Evolutionary conservation across 2,797 vertebrate species (phyloP).

Genomic region (Enteromius thamalakanensis): DNA sequence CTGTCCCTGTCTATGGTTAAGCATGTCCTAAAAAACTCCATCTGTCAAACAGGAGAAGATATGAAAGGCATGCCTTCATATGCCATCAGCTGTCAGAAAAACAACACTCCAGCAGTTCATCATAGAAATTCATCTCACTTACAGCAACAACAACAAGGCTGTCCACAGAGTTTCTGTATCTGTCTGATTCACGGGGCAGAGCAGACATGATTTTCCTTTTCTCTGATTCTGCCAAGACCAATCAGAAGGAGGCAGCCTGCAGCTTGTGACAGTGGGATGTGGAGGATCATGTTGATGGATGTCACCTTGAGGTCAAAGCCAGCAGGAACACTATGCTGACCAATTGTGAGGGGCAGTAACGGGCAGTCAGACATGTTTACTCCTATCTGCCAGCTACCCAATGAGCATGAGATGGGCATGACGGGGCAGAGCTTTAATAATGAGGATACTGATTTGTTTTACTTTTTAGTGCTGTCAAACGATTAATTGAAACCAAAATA

Average conservation of each 20-base stretch:
- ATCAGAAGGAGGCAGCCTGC: conserved; percentile 61
- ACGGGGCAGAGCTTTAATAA: background rate
- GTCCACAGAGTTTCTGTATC: conserved; percentile 51
- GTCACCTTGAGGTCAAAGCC: conserved; percentile 46
- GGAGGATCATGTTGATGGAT: conserved; percentile 56
- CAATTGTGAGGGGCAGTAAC: conserved; percentile 25
- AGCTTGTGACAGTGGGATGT: conserved; percentile 57
- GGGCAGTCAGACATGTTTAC: conserved; percentile 46
- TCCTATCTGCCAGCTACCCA: conserved; percentile 7
- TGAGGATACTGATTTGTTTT: background rate
- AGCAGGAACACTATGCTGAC: conserved; percentile 36
- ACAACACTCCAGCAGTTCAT: conserved; percentile 65
- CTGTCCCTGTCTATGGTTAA: conserved; percentile 25
- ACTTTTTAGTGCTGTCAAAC: no score
- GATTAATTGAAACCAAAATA: no score
- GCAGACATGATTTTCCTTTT: conserved; percentile 64
- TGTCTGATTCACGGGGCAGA: conserved; percentile 62
- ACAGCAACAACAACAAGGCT: conserved; percentile 35
- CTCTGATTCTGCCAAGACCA: conserved; percentile 69
- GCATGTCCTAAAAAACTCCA: conserved; percentile 41
- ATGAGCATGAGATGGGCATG: conserved; percentile 37
- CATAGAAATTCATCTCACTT: conserved; percentile 61
- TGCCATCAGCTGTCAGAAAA: conserved; percentile 59
- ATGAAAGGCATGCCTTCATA: conserved; percentile 56
- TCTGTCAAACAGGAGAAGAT: conserved; percentile 64